These are phyloP conservation scores for Sebastes kiyomatsui DNA, from an alignment of 2,797 vertebrate species.

Conservation along the genomic window DNA sequence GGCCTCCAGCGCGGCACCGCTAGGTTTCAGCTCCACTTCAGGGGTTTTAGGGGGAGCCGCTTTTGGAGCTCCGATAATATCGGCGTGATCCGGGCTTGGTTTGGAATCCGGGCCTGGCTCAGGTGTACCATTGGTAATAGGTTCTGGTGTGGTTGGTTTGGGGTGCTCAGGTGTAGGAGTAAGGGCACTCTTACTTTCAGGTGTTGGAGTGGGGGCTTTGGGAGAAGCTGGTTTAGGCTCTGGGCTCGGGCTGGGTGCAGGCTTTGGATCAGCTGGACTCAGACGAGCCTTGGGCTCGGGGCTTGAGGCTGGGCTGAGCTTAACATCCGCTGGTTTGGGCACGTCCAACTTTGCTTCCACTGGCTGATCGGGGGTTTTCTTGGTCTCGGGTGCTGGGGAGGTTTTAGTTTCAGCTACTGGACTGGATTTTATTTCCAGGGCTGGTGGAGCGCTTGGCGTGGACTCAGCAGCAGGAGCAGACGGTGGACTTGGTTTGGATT, in stretches of 20 bases:
- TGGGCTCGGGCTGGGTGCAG: constrained; percentile 61
- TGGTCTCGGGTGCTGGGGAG: constrained; percentile 53
- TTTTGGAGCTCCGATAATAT: constrained; percentile 62
- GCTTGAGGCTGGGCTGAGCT: constrained; percentile 70
- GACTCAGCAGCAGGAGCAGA: constrained; percentile 45
- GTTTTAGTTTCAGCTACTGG: constrained; percentile 59
- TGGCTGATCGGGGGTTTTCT: constrained; percentile 57
- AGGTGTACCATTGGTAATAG: constrained; percentile 75
- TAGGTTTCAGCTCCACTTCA: constrained; percentile 74
- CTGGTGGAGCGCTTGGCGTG: constrained; percentile 59
- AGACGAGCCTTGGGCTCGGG: constrained; percentile 67
- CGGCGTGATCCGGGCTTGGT: constrained; percentile 61
- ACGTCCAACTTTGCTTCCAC: constrained; percentile 63
- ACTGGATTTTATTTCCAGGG: constrained; percentile 52
- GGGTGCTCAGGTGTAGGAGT: constrained; percentile 55
- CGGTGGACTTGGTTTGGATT: constrained; percentile 58
- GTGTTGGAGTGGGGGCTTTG: constrained; percentile 53
- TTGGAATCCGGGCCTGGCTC: constrained; percentile 71
- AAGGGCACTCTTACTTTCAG: constrained; percentile 56
- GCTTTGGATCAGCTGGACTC: constrained; percentile 68
- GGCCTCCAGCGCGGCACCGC: constrained; percentile 49
- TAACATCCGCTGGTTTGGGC: constrained; percentile 65
- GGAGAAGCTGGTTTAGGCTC: constrained; percentile 65
- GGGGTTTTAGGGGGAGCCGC: constrained; percentile 74
- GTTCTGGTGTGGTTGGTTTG: constrained; percentile 71